Percentiles rank a stretch among this genome's conserved stretches.
phyloP scores from a whole-genome alignment of 2,888 invertebrate genomes.

The Ernsta delagoae region DNA sequence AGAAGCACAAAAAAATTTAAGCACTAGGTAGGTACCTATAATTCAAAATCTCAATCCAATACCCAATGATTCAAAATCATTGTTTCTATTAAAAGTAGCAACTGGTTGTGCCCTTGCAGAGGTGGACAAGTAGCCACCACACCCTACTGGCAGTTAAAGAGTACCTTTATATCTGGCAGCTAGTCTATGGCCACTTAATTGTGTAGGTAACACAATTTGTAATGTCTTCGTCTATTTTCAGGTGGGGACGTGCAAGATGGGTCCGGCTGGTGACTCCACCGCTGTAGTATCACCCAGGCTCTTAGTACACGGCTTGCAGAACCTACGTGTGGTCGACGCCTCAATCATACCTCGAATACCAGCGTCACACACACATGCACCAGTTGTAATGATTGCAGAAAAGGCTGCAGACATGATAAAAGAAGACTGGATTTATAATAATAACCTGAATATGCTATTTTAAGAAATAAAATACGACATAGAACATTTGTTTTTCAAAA shows the following conservation, averaged over 20 bases:
- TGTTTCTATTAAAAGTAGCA: no score
- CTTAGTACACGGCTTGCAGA: constrained; percentile 67
- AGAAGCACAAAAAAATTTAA: no score
- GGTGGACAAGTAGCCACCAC: no score
- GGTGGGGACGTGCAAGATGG: constrained; percentile 90
- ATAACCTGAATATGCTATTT: constrained; percentile 1
- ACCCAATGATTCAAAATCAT: no score
- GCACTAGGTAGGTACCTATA: no score
- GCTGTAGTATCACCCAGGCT: constrained; percentile 87
- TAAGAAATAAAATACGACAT: not conserved
- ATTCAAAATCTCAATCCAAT: no score
- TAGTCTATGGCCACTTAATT: no score
- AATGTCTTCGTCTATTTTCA: constrained; percentile 55
- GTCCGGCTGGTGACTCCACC: constrained; percentile 83
- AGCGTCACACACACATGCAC: constrained; percentile 82
- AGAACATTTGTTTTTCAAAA: no score
- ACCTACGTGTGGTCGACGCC: constrained; percentile 80
- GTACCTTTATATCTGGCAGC: no score
- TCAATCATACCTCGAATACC: constrained; percentile 83
- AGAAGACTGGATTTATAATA: constrained; percentile 67
- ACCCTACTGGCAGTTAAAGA: no score
- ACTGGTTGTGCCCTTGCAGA: no score
- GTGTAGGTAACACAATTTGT: no score
- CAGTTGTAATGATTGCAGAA: constrained; percentile 83
- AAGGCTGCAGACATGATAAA: constrained; percentile 82